phyloP scores from a whole-genome alignment of 2,797 vertebrate genomes.

The Catharus ustulatus region DNA sequence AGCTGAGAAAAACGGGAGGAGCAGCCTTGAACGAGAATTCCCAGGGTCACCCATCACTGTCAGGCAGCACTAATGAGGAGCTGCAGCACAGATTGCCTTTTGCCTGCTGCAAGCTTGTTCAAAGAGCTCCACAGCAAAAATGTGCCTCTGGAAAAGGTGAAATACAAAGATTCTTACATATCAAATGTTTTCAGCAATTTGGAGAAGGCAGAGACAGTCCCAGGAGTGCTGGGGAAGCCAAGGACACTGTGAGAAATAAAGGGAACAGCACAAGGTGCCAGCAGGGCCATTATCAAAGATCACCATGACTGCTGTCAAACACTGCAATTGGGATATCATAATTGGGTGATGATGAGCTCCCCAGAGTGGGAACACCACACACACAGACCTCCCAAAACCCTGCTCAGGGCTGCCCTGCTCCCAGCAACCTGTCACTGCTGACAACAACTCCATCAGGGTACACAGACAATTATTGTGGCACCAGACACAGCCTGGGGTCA shows the following conservation, averaged over 20 bases:
- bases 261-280: neutral
- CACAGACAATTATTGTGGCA: neutral
- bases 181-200: neutral
- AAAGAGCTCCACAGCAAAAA: neutral
- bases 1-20: neutral
- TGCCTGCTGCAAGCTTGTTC: neutral
- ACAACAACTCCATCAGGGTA: neutral
- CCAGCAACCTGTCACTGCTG: neutral
- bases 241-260: neutral
- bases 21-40: neutral
- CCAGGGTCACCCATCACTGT: neutral
- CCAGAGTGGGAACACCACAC: neutral
- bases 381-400: neutral
- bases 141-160: neutral
- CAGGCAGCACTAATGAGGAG: constrained; percentile 18
- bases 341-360: neutral
- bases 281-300: neutral
- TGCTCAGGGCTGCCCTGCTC: neutral
- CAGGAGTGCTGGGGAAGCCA: neutral
- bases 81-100: neutral
- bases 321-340: neutral
- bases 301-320: neutral
- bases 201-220: neutral
- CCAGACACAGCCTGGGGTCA: neutral
- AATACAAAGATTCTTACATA: accelerated